Conservation (phyloP, 1,140 invertebrate genomes). For the Theocolax elegans region DNA sequence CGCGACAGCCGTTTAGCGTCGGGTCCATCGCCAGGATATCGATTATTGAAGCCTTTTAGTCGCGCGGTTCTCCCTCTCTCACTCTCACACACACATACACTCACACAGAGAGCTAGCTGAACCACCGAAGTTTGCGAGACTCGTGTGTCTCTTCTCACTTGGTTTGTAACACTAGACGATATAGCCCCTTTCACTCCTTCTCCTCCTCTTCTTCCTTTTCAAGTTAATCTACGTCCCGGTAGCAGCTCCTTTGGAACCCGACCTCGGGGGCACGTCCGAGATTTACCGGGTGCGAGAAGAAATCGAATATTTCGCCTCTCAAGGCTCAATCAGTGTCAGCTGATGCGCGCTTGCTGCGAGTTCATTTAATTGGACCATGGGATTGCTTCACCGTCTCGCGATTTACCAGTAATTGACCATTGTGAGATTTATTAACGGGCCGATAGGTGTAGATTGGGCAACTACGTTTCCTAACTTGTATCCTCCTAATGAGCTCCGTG, state of each 20-base stretch:
- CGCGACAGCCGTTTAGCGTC: conserved; percentile 48
- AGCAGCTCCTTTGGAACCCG: too few relatives aligned
- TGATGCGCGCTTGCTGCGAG: background rate
- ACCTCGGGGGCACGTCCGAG: background rate
- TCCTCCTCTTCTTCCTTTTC: background rate
- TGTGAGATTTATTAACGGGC: conserved; percentile 23
- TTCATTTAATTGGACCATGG: conserved; percentile 6
- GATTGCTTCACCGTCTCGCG: conserved; percentile 3
- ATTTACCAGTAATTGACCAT: conserved; percentile 17
- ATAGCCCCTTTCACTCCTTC: conserved; percentile 10
- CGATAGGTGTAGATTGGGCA: too few relatives aligned
- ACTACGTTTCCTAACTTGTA: too few relatives aligned
- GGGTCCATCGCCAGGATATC: conserved; percentile 34
- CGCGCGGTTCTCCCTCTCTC: conserved; percentile 40
- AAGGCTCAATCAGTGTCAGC: conserved; percentile 5
- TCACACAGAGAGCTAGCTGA: too few relatives aligned
- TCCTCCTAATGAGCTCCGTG: background rate
- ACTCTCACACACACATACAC: too few relatives aligned
- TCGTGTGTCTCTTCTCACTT: conserved; percentile 50
- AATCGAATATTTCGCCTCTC: conserved; percentile 9
- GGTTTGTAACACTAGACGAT: conserved; percentile 53
- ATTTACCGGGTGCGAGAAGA: conserved; percentile 6
- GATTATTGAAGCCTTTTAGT: conserved; percentile 57
- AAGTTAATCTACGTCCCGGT: conserved; percentile 48
- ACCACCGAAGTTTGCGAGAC: conserved; percentile 46